Base-by-base conservation (phyloP, 1,140 invertebrate species). In the Lasioglossum baleicum region DNA sequence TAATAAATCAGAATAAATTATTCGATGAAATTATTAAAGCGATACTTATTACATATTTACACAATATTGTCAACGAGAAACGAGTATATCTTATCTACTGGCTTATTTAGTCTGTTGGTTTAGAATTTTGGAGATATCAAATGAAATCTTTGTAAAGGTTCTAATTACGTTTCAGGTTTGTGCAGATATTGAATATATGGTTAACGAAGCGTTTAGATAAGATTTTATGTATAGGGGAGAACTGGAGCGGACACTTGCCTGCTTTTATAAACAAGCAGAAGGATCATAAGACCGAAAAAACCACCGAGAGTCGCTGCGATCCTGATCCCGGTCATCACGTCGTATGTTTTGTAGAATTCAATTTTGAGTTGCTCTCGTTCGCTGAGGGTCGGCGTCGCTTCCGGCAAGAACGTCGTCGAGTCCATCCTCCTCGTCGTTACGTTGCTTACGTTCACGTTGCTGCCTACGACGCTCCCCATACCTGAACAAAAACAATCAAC, bases 271-370 rank as follows among this genome's bases (percentile, higher is more conserved):
- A 98, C 94, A 75, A 98, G 96, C 80, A 97, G 94, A 88, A 98
- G 95, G 17, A 97, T 96, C 95, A 98, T 97, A 82, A 98, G 93
- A 53, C 96, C 95, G 93, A 98, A 98, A 90, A 98, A 97, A 80
- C 96, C 96, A 84, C 97, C 97, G 48, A 98, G 94, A 7, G 97
- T 97, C 80, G 96, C 96, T 67, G 97, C 97, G 90, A 98, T 98
- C 61, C 97, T 95, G 75, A 97, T 95, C 70, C 97, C 97, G 77
- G 97, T 98, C 97, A 97, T 97, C 85, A 97, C 96, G 93, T 98
- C 97, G 92, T 98, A 98, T 53, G 97, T 97, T 82, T 96, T 96
- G 93, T 97, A 98, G 93, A 97, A 97, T 91, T 97, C 96, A 84
- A 95, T 94, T 85, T 95, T 94, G 81, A 96, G 94, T 83, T 95